Base-by-base conservation (phyloP, 2,888 invertebrate species). In the Diadromus collaris region DNA sequence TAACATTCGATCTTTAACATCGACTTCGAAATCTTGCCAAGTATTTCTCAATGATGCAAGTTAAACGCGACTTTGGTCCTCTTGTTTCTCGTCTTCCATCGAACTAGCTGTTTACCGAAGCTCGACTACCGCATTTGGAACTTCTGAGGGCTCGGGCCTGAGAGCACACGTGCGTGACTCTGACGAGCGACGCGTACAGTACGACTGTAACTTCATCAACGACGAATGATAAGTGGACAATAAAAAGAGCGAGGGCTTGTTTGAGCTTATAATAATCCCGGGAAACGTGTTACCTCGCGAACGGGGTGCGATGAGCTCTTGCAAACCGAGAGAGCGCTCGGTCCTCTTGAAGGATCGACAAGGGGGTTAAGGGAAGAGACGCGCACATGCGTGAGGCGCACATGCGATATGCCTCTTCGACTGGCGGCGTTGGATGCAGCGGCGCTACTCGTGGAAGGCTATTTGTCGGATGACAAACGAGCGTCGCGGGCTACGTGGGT, bases 391-490 rank as follows among this genome's bases (percentile, higher is more conserved):
- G 6, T 16, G 38, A 41, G 38, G 73, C 56, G 29, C 76, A 68
- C 78, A 73, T 78, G 61, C 76, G 73, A 72, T 78, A 74, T 78
- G 70, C 64, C 74, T 71, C 70, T 80, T 75, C 54, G 71, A 41
- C 65, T 76, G 68, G 69, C 65, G 73, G 71, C 70, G 81, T 64
- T 74, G 78, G 72, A 60, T 67, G 74, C 76, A 78, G 77, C 71
- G 81, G 80, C 82, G 78, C 79, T 74, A 77, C 82, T 81, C 80
- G 82, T 78, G 76, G 81, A 83, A 87, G 86, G 87, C 90, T 89
- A 90, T 90, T 90, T 90, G 90, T 90, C 89, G 88, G 89, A 90
- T 90, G 90, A 90, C 88, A 90, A 90, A 90, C 88, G 90, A 90
- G 89, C 90, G 89, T 84, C 89, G 86, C 89, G 86, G 86, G 88